phyloP scores from a whole-genome alignment of 2,113 vertebrate species.

The Galbula dea region DNA sequence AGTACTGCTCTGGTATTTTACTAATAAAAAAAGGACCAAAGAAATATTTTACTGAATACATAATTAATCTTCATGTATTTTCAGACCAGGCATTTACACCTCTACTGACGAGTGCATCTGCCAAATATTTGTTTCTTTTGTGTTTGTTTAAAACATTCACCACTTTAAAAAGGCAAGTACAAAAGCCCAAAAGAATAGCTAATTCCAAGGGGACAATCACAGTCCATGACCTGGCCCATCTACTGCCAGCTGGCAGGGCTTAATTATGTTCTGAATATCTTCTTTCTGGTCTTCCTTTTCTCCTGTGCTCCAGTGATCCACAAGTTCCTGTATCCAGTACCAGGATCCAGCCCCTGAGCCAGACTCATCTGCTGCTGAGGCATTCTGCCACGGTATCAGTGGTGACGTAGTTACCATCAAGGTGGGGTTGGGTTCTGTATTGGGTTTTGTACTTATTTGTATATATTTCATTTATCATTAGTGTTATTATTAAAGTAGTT shows the following conservation, averaged over 20 bases:
- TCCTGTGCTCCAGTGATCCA: too few relatives aligned
- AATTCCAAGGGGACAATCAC: background rate
- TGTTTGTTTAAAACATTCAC: background rate
- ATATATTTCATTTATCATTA: too few relatives aligned
- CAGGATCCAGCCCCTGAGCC: too few relatives aligned
- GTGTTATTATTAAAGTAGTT: too few relatives aligned
- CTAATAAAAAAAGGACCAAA: background rate
- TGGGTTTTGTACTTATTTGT: too few relatives aligned
- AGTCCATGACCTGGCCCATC: background rate
- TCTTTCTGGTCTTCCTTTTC: too few relatives aligned
- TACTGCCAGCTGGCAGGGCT: background rate
- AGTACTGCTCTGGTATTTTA: background rate
- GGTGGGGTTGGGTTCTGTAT: too few relatives aligned
- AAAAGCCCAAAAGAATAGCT: background rate
- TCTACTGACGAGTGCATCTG: background rate
- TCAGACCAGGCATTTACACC: background rate
- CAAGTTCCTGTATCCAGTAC: too few relatives aligned
- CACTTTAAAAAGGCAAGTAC: background rate
- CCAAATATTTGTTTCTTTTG: slow-evolving; percentile 9
- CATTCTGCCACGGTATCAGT: too few relatives aligned
- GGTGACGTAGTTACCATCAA: too few relatives aligned
- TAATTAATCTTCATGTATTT: slow-evolving; percentile 1
- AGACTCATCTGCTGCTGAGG: too few relatives aligned
- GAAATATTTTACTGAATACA: background rate
- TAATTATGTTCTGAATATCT: background rate